Percentiles rank a stretch among this genome's conserved stretches.
Conservation (phyloP, 2,797 vertebrate genomes). For the Sebastes itinus region DNA sequence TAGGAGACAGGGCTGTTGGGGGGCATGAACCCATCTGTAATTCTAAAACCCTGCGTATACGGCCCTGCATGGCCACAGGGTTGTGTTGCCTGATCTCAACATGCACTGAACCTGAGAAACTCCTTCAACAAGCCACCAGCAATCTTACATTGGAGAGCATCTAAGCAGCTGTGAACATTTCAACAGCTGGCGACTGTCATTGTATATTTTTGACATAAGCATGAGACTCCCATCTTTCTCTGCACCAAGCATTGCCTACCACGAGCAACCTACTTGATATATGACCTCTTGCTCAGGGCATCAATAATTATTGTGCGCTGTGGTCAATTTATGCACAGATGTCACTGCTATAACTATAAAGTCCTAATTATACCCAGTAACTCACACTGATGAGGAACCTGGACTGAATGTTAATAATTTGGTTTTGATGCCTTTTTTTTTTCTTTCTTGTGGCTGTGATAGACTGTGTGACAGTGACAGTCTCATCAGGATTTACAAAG, state of each 20-base stretch:
- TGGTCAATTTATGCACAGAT: constrained; percentile 62
- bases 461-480: constrained; percentile 18
- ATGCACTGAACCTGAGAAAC: not conserved
- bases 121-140: not conserved
- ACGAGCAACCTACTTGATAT: constrained; percentile 33
- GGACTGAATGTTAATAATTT: constrained; percentile 50
- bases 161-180: constrained; percentile 11
- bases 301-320: constrained; percentile 49
- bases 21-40: not conserved
- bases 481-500: constrained; percentile 23
- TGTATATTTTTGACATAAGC: constrained; percentile 27
- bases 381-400: constrained; percentile 52
- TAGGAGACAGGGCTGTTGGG: too few relatives aligned
- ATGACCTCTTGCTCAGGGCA: constrained; percentile 35
- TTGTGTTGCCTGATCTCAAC: constrained; percentile 13
- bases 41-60: not conserved
- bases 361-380: constrained; percentile 55
- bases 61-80: not conserved
- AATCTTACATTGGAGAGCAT: constrained; percentile 1
- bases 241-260: not conserved
- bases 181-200: constrained; percentile 41
- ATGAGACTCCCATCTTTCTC: not conserved
- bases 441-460: constrained; percentile 11
- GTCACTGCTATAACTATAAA: constrained; percentile 60
- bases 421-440: not conserved